Evolutionary conservation across 2,888 invertebrate genomes (phyloP), one percentile per base, ranked within the genome.

Genomic region (Netelia inedita): DNA sequence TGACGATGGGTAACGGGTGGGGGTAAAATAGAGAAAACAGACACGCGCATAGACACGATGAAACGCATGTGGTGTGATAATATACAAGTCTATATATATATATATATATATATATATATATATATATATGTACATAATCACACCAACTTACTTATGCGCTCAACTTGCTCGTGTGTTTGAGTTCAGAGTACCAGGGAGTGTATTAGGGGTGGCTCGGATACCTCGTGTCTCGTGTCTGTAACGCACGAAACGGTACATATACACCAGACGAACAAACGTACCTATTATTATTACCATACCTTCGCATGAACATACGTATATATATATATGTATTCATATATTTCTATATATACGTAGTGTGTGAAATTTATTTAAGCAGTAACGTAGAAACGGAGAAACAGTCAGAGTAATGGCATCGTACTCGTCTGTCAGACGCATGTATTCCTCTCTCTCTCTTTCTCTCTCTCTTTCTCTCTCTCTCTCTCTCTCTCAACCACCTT

Each of bases 361-460:
- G 72, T 43, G 66, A 41, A 72, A 72, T 76, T 76, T 76, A 66
- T 82, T 71, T 72, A 66, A 72, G 21, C 50, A 61, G 50, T 43
- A 53, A 69, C 53, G 50, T 50, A 50, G n/a, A 14, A 72, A 50
- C 59, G 35, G 28, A 65, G 16, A 43, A 16, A 80, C 66, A 46
- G 23, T 53, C 28, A 46, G 66, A 1, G 43, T 46, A 43, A 57
- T 41, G 10, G 23, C 61, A 11, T 61, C 10, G 1, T 50, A 35
- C 14, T 21, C 53, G 35, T 55, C 6, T 73, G 50, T 63, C 53
- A 66, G 65, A 21, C 65, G 16, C 55, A n/a, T n/a, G 14, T 46
- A 23, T 14, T 43, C 23, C 61, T 61, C 11, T 5, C 21, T 19
- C 61, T 21, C 43, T 35, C 23, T 1, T 2, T 53, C 3, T 28